A percentile compares a stretch with the other conserved stretches of the same genome.
Evolutionary conservation across 2,797 vertebrate genomes (phyloP).

Genomic region (Anabacerthia variegaticeps): DNA sequence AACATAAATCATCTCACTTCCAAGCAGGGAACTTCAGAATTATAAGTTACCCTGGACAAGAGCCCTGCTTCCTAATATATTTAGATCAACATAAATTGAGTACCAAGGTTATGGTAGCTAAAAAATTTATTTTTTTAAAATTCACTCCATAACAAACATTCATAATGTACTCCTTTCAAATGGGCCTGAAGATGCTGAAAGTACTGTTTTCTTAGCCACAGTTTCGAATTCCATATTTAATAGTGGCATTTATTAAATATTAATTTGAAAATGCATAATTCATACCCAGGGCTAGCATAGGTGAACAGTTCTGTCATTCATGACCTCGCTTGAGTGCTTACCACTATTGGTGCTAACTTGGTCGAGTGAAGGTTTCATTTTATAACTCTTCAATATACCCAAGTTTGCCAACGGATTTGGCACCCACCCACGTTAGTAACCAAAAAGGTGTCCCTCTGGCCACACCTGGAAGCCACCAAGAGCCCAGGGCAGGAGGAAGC

Average conservation of each 20-base stretch:
- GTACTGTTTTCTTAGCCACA: neutral
- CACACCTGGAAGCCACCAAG: neutral
- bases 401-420: neutral
- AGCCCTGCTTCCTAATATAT: neutral
- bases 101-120: neutral
- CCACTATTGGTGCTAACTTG: neutral
- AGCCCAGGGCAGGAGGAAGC: neutral
- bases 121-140: neutral
- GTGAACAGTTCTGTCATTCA: neutral
- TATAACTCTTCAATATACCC: neutral
- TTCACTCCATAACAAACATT: neutral
- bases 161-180: neutral
- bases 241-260: constrained; percentile 34
- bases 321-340: neutral
- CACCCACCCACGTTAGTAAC: neutral
- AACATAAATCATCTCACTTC: neutral
- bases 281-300: neutral
- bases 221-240: constrained; percentile 23
- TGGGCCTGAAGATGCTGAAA: neutral
- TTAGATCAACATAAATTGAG: neutral
- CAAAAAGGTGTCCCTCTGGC: neutral
- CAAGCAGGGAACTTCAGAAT: neutral
- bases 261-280: constrained; percentile 15
- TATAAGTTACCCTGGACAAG: neutral
- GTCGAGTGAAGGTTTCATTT: neutral